Evolutionary conservation across 2,797 vertebrate species (phyloP).

Genomic region (Sylvilagus floridanus): DNA sequence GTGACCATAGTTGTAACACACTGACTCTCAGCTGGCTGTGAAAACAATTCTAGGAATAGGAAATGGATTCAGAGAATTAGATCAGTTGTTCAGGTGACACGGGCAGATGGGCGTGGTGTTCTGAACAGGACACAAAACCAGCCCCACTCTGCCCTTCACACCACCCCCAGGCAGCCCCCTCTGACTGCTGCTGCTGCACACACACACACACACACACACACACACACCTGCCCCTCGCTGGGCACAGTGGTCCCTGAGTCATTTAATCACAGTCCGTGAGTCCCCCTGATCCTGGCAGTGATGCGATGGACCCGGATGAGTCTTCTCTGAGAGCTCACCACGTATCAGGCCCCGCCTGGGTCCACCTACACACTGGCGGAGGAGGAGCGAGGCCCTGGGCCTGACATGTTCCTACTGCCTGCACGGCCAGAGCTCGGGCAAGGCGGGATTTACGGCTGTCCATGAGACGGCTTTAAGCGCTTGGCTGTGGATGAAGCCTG

Average conservation of each 20-base stretch:
- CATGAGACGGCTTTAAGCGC: constrained; percentile 49
- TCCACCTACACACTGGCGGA: background rate
- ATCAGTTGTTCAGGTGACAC: background rate
- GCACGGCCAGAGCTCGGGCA: background rate
- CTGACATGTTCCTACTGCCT: background rate
- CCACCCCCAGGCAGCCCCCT: constrained; percentile 47
- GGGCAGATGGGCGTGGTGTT: background rate
- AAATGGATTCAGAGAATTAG: background rate
- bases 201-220: background rate
- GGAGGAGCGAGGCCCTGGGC: background rate
- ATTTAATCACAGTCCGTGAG: accelerated
- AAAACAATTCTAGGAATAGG: constrained; percentile 35
- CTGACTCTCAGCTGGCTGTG: background rate
- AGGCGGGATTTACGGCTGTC: background rate
- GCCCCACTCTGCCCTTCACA: background rate
- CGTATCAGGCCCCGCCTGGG: too few species aligned
- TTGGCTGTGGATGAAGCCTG: constrained; percentile 47
- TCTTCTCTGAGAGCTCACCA: background rate
- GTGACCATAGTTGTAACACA: background rate
- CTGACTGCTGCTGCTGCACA: background rate
- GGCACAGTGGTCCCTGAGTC: background rate
- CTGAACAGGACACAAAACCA: background rate
- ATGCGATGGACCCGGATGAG: background rate
- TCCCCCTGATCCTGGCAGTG: background rate
- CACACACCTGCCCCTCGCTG: background rate